A percentile compares a stretch with the other conserved stretches of the same genome.
phyloP scores from a whole-genome alignment of 2,797 vertebrate species.

The Arnoldichthys spilopterus region DNA sequence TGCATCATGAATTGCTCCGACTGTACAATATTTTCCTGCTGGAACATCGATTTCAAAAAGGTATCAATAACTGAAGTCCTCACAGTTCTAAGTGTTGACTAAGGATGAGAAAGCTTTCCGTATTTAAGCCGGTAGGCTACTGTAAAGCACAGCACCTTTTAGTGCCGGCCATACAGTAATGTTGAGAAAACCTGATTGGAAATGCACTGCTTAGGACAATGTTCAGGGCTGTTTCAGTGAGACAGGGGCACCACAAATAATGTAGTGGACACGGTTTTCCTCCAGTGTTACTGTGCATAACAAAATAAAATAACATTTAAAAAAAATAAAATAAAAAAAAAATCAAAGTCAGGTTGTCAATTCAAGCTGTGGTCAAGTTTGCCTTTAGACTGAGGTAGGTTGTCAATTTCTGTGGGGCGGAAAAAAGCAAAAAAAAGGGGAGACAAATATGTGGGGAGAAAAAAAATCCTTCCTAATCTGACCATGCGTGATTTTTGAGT shows the following conservation, averaged over 20 bases:
- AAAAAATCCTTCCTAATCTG: constrained; percentile 57
- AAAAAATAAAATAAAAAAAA: constrained; percentile 58
- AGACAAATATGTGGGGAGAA: constrained; percentile 52
- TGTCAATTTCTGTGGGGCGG: constrained; percentile 74
- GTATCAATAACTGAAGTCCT: constrained; percentile 25
- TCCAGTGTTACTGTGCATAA: constrained; percentile 58
- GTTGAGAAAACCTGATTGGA: constrained; percentile 40
- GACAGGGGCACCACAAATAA: constrained; percentile 41
- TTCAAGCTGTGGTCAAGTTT: constrained; percentile 77
- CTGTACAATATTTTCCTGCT: constrained; percentile 49
- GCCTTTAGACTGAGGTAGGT: constrained; percentile 85
- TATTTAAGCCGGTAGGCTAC: constrained; percentile 13
- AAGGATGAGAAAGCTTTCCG: constrained; percentile 14
- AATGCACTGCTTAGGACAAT: constrained; percentile 28
- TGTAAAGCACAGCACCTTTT: background rate
- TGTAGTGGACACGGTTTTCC: constrained; percentile 28
- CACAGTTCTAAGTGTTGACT: constrained; percentile 27
- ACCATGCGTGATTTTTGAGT: constrained; percentile 42
- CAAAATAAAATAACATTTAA: constrained; percentile 54
- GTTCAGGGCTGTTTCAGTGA: constrained; percentile 41
- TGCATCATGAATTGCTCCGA: constrained; percentile 46
- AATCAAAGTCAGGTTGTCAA: constrained; percentile 73
- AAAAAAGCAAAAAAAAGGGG: constrained; percentile 42
- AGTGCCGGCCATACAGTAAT: background rate
- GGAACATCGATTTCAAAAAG: constrained; percentile 11